Percentiles rank a stretch among this genome's conserved stretches.
Conservation (phyloP, 2,888 invertebrate genomes). For the Aethes cnicana region DNA sequence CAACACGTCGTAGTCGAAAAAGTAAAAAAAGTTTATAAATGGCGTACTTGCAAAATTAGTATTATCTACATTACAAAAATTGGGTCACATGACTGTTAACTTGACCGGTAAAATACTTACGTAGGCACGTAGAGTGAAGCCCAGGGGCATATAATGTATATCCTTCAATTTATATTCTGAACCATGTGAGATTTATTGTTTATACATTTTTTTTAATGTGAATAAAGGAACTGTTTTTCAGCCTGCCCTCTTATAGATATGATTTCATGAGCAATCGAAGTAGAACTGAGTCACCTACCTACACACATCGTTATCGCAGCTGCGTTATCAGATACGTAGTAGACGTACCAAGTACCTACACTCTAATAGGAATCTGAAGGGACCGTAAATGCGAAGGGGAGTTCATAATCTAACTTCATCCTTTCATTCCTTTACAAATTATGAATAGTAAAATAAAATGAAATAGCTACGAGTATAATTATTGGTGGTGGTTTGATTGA, state of each 20-base stretch:
- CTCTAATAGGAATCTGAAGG: conserved; percentile 25
- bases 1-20: too few species aligned
- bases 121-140: too few species aligned
- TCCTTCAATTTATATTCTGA: not conserved
- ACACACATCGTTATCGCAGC: conserved; percentile 64
- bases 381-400: conserved; percentile 34
- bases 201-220: not conserved
- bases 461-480: too few species aligned
- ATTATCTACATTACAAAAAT: too few species aligned
- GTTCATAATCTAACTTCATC: conserved; percentile 47
- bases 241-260: conserved; percentile 1
- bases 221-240: not conserved
- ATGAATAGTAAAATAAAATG: too few species aligned
- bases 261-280: conserved; percentile 20
- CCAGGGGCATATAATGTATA: too few species aligned
- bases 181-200: not conserved
- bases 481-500: too few species aligned
- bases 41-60: too few species aligned
- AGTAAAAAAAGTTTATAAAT: too few species aligned
- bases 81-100: too few species aligned
- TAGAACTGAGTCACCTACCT: conserved; percentile 67
- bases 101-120: too few species aligned
- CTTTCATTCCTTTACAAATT: conserved; percentile 45
- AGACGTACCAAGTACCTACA: conserved; percentile 21
- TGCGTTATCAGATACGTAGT: conserved; percentile 70